phyloP scores from a whole-genome alignment of 1,140 invertebrate genomes.

The Magallana gigas region DNA sequence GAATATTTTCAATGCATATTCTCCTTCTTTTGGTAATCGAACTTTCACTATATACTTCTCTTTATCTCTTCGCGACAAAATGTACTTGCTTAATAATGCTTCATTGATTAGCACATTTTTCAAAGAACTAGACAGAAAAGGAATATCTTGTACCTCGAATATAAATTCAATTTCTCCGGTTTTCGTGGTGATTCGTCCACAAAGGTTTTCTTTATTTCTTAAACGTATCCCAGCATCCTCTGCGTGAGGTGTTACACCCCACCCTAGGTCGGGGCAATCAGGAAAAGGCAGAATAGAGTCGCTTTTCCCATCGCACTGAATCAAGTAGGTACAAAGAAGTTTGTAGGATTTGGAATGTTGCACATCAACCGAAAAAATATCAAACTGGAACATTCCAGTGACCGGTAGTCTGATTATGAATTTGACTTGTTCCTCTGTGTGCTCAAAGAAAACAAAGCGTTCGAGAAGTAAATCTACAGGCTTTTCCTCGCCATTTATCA shows the following conservation, averaged over 20 bases:
- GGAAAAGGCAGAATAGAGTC: constrained; percentile 46
- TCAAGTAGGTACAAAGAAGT: constrained; percentile 50
- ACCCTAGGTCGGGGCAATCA: constrained; percentile 52
- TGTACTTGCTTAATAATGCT: constrained; percentile 44
- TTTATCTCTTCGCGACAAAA: constrained; percentile 34
- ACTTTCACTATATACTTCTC: constrained; percentile 48
- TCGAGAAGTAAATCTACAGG: constrained; percentile 56
- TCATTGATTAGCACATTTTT: constrained; percentile 46
- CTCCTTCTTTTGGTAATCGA: constrained; percentile 48
- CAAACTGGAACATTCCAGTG: constrained; percentile 49
- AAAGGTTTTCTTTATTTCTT: constrained; percentile 25
- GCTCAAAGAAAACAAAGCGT: constrained; percentile 51
- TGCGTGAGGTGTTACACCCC: constrained; percentile 50
- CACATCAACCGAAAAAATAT: constrained; percentile 49
- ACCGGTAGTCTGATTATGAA: constrained; percentile 48
- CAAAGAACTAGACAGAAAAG: constrained; percentile 41
- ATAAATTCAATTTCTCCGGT: constrained; percentile 45
- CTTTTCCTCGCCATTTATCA: constrained; percentile 33
- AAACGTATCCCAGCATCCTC: constrained; percentile 11
- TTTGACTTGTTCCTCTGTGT: constrained; percentile 32
- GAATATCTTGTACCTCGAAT: constrained; percentile 3
- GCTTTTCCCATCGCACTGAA: constrained; percentile 46
- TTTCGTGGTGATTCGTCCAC: constrained; percentile 41
- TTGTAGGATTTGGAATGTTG: constrained; percentile 36
- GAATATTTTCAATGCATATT: constrained; percentile 55